These are phyloP conservation scores for Stegostoma tigrinum DNA, from an alignment of 2,113 vertebrate genomes.

Conservation along the genomic window DNA sequence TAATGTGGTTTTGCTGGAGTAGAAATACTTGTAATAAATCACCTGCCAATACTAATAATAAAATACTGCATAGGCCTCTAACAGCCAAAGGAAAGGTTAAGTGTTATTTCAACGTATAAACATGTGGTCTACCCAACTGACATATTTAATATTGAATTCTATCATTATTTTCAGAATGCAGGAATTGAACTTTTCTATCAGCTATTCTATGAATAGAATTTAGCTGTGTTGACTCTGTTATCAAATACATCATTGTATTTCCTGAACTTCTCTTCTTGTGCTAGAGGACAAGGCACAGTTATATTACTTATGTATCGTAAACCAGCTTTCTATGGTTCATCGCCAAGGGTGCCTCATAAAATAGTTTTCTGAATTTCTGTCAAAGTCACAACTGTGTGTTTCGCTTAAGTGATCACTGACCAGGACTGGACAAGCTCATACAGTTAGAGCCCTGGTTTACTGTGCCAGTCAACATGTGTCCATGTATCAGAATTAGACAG, in stretches of 20 bases:
- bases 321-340: not conserved
- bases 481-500: not conserved
- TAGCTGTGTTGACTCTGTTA: not conserved
- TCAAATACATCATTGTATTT: not conserved
- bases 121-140: slow-evolving; percentile 62
- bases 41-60: slow-evolving; percentile 67
- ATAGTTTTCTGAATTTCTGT: not conserved
- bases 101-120: slow-evolving; percentile 64
- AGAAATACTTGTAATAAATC: slow-evolving; percentile 72
- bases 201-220: not conserved
- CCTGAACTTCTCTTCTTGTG: not conserved
- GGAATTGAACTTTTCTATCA: slow-evolving; percentile 48
- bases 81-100: slow-evolving; percentile 65
- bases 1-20: slow-evolving; percentile 70
- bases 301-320: not conserved
- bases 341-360: not conserved
- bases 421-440: not conserved
- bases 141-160: slow-evolving; percentile 58
- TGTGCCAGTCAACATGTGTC: not conserved
- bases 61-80: slow-evolving; percentile 62
- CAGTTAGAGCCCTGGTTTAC: not conserved
- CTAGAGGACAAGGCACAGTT: not conserved
- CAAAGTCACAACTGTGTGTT: not conserved
- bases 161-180: slow-evolving; percentile 57
- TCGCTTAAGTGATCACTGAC: not conserved